Evolutionary conservation across 2,113 vertebrate species (phyloP), one percentile per base, ranked within the genome.

Genomic region (Oxyura jamaicensis): DNA sequence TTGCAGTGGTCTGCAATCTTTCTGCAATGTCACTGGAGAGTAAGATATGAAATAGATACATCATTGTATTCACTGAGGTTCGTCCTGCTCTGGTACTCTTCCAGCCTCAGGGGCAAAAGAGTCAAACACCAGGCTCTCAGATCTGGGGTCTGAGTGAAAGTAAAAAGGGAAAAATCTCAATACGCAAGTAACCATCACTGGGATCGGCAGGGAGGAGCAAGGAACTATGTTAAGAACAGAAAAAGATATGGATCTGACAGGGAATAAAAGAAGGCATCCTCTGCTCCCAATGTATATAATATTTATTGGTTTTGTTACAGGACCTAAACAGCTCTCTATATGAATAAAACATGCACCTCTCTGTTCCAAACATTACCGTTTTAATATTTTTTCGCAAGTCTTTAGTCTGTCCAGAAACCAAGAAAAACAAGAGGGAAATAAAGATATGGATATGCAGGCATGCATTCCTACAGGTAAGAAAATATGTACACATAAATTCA

Each of bases 91-190:
- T 85, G 84, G 41, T 86, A 9, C 66, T 79, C 48, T 16, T 56
- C 78, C 75, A 93, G 82, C 87, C 91, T 74, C 74, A 39, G 91
- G 89, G 92, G 86, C 92, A 79, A 36, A 69, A 72, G 67, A 96
- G 76, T 87, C 74, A 89, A 94, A 92, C n/a, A 42, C 59, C 53
- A 75, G 36, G 7, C 71, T 75, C 35, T 94, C 74, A 69, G 63
- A 93, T 78, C 58, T 63, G 67, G 67, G 69, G 77, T 16, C 50
- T 71, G 60, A 77, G 66, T 4, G 29, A 65, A 83, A 60, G 65
- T 31, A 74, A 55, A 90, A 86, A 63, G 39, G 42, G 26, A 48
- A 21, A 90, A 86, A 92, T 44, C 80, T 88, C 90, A 84, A 60
- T 1, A 59, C 19, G 8, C 60, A 56, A 77, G 65, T 22, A 86